These are phyloP conservation scores for Melanchra persicariae DNA, from an alignment of 2,888 invertebrate genomes.

Conservation along the genomic window DNA sequence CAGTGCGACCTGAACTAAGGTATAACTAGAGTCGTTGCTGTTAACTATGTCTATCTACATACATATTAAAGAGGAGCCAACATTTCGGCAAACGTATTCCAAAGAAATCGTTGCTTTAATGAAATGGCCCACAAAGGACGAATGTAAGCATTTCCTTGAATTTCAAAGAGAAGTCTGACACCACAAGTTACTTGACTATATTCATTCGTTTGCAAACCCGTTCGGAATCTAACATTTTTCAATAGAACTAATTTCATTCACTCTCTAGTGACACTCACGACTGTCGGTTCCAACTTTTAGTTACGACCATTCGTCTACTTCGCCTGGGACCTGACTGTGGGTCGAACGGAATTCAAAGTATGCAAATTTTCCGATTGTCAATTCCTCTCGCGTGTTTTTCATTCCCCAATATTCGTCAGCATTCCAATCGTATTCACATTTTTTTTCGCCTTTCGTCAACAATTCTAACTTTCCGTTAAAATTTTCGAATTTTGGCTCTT, in stretches of 20 bases:
- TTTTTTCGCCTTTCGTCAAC: constrained; percentile 32
- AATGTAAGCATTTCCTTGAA: constrained; percentile 28
- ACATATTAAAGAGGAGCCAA: constrained; percentile 14
- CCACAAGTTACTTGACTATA: constrained; percentile 1
- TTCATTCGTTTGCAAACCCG: constrained; percentile 20
- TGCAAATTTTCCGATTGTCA: constrained; percentile 61
- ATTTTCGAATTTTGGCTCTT: constrained; percentile 18
- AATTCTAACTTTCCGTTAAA: constrained; percentile 36
- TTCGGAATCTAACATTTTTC: constrained; percentile 32
- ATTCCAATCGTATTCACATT: constrained; percentile 50
- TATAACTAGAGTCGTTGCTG: constrained; percentile 3
- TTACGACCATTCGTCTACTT: constrained; percentile 44
- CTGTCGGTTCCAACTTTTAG: constrained; percentile 46
- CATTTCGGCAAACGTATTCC: constrained; percentile 12
- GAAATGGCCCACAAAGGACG: constrained; percentile 27
- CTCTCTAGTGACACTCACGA: constrained; percentile 26
- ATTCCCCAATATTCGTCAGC: constrained; percentile 54
- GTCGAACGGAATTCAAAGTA: constrained; percentile 53
- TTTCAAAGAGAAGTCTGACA: background rate
- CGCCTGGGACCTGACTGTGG: constrained; percentile 25
- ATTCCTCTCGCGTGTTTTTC: constrained; percentile 56
- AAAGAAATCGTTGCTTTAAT: constrained; percentile 37
- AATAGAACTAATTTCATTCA: constrained; percentile 50
- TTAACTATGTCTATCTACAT: constrained; percentile 9
- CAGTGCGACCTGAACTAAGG: background rate